Conservation (phyloP, 2,797 vertebrate species). For the Sebastes cheni region DNA sequence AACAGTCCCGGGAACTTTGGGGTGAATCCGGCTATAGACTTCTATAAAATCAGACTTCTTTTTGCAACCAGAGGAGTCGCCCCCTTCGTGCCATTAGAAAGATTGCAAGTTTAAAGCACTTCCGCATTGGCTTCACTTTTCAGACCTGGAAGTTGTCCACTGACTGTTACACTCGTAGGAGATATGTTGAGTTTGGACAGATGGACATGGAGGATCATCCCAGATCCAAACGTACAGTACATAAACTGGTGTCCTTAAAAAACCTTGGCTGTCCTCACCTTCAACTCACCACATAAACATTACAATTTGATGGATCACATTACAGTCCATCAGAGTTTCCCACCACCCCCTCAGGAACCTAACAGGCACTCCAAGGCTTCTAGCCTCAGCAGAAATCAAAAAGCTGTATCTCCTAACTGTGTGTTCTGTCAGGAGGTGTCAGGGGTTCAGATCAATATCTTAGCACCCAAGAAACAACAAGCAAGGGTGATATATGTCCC, state of each 20-base stretch:
- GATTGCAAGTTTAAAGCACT: too few relatives aligned
- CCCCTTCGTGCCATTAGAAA: too few relatives aligned
- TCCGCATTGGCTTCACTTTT: too few relatives aligned
- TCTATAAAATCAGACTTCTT: too few relatives aligned
- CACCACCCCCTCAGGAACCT: slow-evolving; percentile 3
- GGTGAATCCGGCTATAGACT: too few relatives aligned
- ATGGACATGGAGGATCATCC: neutral
- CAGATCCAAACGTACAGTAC: neutral
- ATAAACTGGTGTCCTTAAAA: neutral
- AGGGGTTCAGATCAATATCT: slow-evolving; percentile 68
- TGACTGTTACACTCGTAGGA: neutral
- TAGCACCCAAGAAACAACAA: slow-evolving; percentile 48
- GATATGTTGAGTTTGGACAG: neutral
- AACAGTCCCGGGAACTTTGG: too few relatives aligned
- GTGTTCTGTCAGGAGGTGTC: slow-evolving; percentile 67
- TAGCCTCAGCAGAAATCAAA: slow-evolving; percentile 66
- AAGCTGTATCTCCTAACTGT: slow-evolving; percentile 54
- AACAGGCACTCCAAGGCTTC: slow-evolving; percentile 23
- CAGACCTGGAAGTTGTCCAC: too few relatives aligned
- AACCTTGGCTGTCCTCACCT: neutral
- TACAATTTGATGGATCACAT: slow-evolving; percentile 33
- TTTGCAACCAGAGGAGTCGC: too few relatives aligned
- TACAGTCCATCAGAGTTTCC: slow-evolving; percentile 29
- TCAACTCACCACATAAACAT: neutral
- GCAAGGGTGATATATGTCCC: slow-evolving; percentile 25